A percentile compares a stretch with the other conserved stretches of the same genome.
Conservation (phyloP, 2,113 vertebrate genomes). For the Dicentrarchus labrax region DNA sequence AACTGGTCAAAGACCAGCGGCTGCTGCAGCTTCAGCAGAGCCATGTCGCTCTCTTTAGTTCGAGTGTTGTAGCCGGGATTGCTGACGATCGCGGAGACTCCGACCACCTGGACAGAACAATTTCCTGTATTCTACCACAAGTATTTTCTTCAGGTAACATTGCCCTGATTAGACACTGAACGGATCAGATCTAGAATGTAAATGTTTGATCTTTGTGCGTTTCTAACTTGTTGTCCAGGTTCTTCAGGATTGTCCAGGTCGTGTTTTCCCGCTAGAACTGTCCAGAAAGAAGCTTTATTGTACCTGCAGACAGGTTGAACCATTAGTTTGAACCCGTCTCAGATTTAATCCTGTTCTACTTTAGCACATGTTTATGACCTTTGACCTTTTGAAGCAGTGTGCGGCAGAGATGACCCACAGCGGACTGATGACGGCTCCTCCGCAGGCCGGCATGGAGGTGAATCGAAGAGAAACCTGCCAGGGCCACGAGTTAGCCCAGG, state of each 20-base stretch:
- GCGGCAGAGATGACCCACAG: constrained; percentile 79
- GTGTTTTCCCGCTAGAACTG: constrained; percentile 79
- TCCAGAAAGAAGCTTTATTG: constrained; percentile 73
- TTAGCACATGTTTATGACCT: too few species aligned
- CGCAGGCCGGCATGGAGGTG: constrained; percentile 69
- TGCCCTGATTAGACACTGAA: too few species aligned
- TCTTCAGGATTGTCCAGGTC: constrained; percentile 72
- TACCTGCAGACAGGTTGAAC: constrained; percentile 54
- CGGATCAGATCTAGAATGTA: background rate
- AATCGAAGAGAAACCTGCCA: constrained; percentile 80
- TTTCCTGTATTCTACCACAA: too few species aligned
- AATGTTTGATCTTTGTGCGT: background rate
- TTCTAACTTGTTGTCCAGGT: constrained; percentile 37
- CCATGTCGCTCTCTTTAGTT: constrained; percentile 77
- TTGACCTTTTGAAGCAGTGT: constrained; percentile 82
- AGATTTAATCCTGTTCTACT: background rate
- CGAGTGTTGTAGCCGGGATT: constrained; percentile 64
- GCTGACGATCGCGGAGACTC: constrained; percentile 63
- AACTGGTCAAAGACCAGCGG: constrained; percentile 69
- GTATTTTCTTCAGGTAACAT: too few species aligned
- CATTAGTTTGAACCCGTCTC: background rate
- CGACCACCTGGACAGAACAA: constrained; percentile 38
- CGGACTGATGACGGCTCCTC: constrained; percentile 73
- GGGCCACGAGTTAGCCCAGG: constrained; percentile 82
- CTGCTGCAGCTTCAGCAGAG: constrained; percentile 76